phyloP scores from a whole-genome alignment of 53 echinoderm and acorn worm genomes.

The Echinometra lucunter region DNA sequence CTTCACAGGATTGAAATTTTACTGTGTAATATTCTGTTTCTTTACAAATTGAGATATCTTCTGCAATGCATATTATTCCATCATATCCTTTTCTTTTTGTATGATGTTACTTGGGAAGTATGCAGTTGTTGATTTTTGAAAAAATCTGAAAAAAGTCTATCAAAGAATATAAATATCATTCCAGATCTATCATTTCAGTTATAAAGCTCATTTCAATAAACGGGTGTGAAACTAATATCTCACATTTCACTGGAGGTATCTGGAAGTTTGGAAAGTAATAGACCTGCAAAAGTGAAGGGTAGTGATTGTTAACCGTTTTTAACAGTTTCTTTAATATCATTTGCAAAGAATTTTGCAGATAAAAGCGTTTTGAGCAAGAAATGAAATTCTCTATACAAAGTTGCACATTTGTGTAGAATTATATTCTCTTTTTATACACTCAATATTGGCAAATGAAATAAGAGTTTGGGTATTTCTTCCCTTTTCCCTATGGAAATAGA shows the following conservation, averaged over 20 bases:
- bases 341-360: too few species aligned
- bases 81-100: not conserved
- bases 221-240: not conserved
- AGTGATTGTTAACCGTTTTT: too few species aligned
- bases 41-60: not conserved
- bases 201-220: not conserved
- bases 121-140: not conserved
- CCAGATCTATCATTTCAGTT: not conserved
- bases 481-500: not conserved
- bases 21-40: not conserved
- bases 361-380: too few species aligned
- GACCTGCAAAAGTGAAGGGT: too few species aligned
- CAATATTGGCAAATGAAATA: too few species aligned
- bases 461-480: not conserved
- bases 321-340: too few species aligned
- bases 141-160: not conserved
- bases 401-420: too few species aligned
- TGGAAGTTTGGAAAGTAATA: too few species aligned
- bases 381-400: too few species aligned
- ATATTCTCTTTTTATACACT: too few species aligned
- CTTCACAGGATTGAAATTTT: not conserved
- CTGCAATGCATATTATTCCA: conserved; percentile 6
- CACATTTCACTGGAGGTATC: too few species aligned
- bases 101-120: not conserved
- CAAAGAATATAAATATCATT: not conserved